Evolutionary conservation across 2,888 invertebrate genomes (phyloP).

Genomic region (Lasioglossum marginatum): DNA sequence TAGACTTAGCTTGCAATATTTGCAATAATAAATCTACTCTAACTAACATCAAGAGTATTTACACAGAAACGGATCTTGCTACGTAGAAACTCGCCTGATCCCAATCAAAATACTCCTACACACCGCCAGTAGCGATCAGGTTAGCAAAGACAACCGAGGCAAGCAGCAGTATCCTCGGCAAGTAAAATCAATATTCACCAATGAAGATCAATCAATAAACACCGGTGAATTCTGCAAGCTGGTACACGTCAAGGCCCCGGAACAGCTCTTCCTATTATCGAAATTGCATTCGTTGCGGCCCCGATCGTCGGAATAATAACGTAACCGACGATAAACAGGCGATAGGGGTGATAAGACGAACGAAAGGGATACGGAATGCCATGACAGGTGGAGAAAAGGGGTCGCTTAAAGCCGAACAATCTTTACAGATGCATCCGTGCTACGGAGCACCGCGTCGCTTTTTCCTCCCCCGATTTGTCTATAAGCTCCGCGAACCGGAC

Average conservation of each 20-base stretch:
- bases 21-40: not conserved
- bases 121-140: not conserved
- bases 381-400: slow-evolving; percentile 5
- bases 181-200: slow-evolving; percentile 68
- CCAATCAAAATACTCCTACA: not conserved
- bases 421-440: not conserved
- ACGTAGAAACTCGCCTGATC: not conserved
- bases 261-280: slow-evolving; percentile 19
- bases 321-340: not conserved
- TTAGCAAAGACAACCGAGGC: not conserved
- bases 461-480: slow-evolving; percentile 32
- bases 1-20: not conserved
- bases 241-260: not conserved
- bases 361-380: slow-evolving; percentile 1
- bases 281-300: slow-evolving; percentile 6
- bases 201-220: slow-evolving; percentile 27
- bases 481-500: slow-evolving; percentile 10
- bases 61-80: not conserved
- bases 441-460: not conserved
- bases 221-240: slow-evolving; percentile 5
- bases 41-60: not conserved
- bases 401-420: slow-evolving; percentile 29
- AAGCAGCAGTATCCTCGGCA: not conserved
- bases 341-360: slow-evolving; percentile 2
- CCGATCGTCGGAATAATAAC: slow-evolving; percentile 23